phyloP scores from a whole-genome alignment of 2,888 invertebrate genomes.

The Luperina nickerlii region DNA sequence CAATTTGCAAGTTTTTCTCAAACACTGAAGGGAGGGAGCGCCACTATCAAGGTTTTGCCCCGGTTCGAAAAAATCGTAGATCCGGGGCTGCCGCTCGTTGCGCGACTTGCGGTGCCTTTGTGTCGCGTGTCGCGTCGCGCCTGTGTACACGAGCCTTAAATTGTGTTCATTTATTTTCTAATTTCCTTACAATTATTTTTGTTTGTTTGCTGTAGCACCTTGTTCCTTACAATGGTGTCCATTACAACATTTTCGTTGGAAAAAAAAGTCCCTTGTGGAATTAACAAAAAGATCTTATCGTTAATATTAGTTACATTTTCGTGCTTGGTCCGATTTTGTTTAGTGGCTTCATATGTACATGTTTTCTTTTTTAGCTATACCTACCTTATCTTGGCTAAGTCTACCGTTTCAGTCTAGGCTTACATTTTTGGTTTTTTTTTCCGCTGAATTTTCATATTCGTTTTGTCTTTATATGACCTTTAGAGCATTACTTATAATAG shows the following conservation, averaged over 20 bases:
- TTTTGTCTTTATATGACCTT: slow-evolving; percentile 16
- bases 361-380: neutral
- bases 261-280: slow-evolving; percentile 1
- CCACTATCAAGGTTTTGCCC: no score
- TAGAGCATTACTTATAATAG: neutral
- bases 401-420: neutral
- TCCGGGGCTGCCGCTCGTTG: no score
- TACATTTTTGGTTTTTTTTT: slow-evolving; percentile 13
- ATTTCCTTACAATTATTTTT: slow-evolving; percentile 21
- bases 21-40: no score
- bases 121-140: no score
- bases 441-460: neutral
- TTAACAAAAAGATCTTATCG: slow-evolving; percentile 32
- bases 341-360: neutral
- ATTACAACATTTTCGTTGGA: slow-evolving; percentile 10
- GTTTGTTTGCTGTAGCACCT: neutral
- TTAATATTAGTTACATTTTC: slow-evolving; percentile 40
- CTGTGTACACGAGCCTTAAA: no score
- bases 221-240: slow-evolving; percentile 13
- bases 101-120: no score
- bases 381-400: neutral
- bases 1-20: no score
- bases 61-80: no score
- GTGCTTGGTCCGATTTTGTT: slow-evolving; percentile 23
- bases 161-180: neutral